Evolutionary conservation across 2,888 invertebrate species (phyloP).

Genomic region (Tetragonisca angustula): DNA sequence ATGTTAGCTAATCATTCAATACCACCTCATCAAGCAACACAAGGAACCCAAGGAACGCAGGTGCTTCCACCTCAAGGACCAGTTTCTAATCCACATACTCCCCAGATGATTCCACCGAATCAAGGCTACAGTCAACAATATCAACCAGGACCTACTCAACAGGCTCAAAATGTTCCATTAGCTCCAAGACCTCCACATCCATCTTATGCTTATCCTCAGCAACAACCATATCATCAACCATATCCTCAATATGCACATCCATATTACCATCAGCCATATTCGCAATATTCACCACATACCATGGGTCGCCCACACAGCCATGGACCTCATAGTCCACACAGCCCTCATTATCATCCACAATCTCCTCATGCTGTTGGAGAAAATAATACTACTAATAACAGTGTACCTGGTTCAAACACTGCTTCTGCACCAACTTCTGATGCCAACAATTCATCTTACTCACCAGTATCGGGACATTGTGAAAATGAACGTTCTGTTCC

Average conservation of each 20-base stretch:
- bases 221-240: slow-evolving; percentile 84
- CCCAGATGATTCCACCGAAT: slow-evolving; percentile 80
- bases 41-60: slow-evolving; percentile 66
- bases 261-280: slow-evolving; percentile 85
- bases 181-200: slow-evolving; percentile 86
- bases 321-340: slow-evolving; percentile 81
- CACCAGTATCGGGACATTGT: slow-evolving; percentile 76
- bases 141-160: slow-evolving; percentile 81
- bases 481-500: slow-evolving; percentile 77
- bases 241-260: slow-evolving; percentile 85
- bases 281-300: slow-evolving; percentile 85
- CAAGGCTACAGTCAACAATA: slow-evolving; percentile 84
- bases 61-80: slow-evolving; percentile 79
- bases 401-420: slow-evolving; percentile 67
- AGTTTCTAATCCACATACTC: slow-evolving; percentile 76
- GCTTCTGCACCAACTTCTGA: slow-evolving; percentile 70
- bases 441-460: slow-evolving; percentile 75
- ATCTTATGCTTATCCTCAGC: slow-evolving; percentile 85
- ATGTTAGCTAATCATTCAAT: slow-evolving; percentile 82
- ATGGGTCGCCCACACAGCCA: slow-evolving; percentile 84
- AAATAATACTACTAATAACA: slow-evolving; percentile 71
- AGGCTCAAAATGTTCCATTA: slow-evolving; percentile 85
- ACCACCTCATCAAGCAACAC: slow-evolving; percentile 77
- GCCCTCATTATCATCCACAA: slow-evolving; percentile 81
- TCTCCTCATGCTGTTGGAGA: slow-evolving; percentile 81